Base-by-base conservation (phyloP, 2,113 vertebrate genomes). In the Megalops atlanticus region DNA sequence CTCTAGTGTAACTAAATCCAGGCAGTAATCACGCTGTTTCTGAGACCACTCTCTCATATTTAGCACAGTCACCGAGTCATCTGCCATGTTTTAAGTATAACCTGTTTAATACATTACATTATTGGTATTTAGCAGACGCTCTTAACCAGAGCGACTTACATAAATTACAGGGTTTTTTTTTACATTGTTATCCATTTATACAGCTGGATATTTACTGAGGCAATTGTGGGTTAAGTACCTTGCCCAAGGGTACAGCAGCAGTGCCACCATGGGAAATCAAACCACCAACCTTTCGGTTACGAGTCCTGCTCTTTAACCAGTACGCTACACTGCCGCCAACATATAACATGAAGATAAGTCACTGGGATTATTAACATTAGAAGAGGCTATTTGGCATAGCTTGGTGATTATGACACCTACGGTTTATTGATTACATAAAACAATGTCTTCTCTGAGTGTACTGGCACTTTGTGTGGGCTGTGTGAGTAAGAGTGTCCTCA, bases 391-490 rank as follows among this genome's bases (percentile, higher is more conserved):
- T 80, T 75, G 58, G 78, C 70, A 35, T 80, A 79, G 82, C 82
- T 84, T 82, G 76, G 82, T 82, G 79, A 85, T 83, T 80, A 84
- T 81, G 41, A 79, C 78, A 77, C 77, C 83, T 64, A 74, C 73
- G 47, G 36, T 76, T 31, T 82, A 82, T 88, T 84, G 81, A 83
- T 85, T 74, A 18, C n/a, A 27, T 71, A 49, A 77, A 68, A 76
- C 38, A 49, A 69, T 78, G 54, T 38, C 58, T 69, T 24, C 15
- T 24, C 58, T 76, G 58, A 70, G 49, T 77, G 43, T 41, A 4
- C 74, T 43, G 73, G 70, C n/a, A 24, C 74, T 76, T 39, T 83
- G 40, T 85, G 47, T 77, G 35, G 31, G 35, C 49, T 68, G 18
- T 74, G 24, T 76, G n/a, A 49, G 58, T 33, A 12, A 40, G 40